These are phyloP conservation scores for Linnaemya tessellans DNA, from an alignment of 2,888 invertebrate genomes.

Conservation along the genomic window DNA sequence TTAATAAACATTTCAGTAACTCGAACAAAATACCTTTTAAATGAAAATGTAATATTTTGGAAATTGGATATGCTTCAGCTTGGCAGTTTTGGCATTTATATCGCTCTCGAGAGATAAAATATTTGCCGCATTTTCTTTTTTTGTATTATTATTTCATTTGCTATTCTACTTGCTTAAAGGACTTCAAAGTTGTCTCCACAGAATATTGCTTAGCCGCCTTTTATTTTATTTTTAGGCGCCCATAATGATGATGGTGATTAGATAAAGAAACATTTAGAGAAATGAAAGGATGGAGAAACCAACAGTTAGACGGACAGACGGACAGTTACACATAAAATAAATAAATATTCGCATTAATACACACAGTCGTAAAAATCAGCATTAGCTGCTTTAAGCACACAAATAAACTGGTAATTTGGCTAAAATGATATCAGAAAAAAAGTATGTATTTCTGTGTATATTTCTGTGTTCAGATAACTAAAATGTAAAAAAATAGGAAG, in stretches of 20 bases:
- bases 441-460: background rate
- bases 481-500: slow-evolving; percentile 31
- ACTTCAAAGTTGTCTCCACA: slow-evolving; percentile 26
- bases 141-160: background rate
- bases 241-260: slow-evolving; percentile 70
- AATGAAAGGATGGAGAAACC: slow-evolving; percentile 47
- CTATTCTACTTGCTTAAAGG: slow-evolving; percentile 1
- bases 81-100: slow-evolving; percentile 53
- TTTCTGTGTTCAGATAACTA: slow-evolving; percentile 30
- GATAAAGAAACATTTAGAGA: slow-evolving; percentile 63
- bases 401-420: slow-evolving; percentile 36
- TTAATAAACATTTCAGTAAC: slow-evolving; percentile 48
- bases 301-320: slow-evolving; percentile 3
- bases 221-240: slow-evolving; percentile 64
- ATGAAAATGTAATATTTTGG: slow-evolving; percentile 47
- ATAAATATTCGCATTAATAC: slow-evolving; percentile 51
- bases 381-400: slow-evolving; percentile 37
- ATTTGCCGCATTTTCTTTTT: slow-evolving; percentile 6
- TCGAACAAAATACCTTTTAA: slow-evolving; percentile 54
- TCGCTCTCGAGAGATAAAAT: slow-evolving; percentile 53
- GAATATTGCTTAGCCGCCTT: slow-evolving; percentile 27
- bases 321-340: slow-evolving; percentile 21
- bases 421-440: background rate
- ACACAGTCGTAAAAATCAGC: slow-evolving; percentile 48
- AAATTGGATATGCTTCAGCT: slow-evolving; percentile 16